Evolutionary conservation across 2,113 vertebrate genomes (phyloP), one percentile per base, ranked within the genome.

Genomic region (Delphinapterus leucas): DNA sequence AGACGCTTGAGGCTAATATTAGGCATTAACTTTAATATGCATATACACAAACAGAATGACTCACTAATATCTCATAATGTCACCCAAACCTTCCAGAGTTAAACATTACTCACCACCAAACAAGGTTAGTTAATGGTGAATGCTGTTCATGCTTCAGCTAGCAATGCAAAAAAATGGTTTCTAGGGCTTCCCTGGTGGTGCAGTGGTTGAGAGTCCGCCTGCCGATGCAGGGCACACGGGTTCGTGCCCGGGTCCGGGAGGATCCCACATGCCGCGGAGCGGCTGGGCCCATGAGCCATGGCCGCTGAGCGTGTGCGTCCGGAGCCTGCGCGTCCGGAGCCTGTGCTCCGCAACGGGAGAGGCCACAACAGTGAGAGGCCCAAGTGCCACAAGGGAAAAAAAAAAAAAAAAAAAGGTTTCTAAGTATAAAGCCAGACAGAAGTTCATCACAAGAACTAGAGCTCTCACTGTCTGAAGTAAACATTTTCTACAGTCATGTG

Each of bases 51-150:
- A 33, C 12, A 71, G 9, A 96, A 60, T 80, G 21, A 74, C n/a
- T 94, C 38, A 70, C 61, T 95, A 90, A 90, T 74, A 81, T 49
- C 55, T 91, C 61, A 82, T 85, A 74, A 92, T 38, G 76, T 92
- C 85, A 85, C 28, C 33, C 61, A 47, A 96, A 65, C 8, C 9
- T 33, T 18, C 60, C 31, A 36, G 60, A 76, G 90, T 97, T 84
- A 88, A 94, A 92, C 44, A 84, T 92, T 87, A 53, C 18, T 89
- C 31, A 82, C 8, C 44, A 70, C 74, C 28, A 92, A 95, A 97
- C 58, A 97, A 96, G 58, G 38, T 81, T 92, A 90, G 2, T 85
- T 83, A 93, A 88, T 53, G 41, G 8, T n/a, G 13, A 90, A 80
- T 80, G 44, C 76, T 93, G 33, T 33, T 76, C 38, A 84, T 17